phyloP scores from a whole-genome alignment of 2,888 invertebrate species.

The Drosophila neotestacea region DNA sequence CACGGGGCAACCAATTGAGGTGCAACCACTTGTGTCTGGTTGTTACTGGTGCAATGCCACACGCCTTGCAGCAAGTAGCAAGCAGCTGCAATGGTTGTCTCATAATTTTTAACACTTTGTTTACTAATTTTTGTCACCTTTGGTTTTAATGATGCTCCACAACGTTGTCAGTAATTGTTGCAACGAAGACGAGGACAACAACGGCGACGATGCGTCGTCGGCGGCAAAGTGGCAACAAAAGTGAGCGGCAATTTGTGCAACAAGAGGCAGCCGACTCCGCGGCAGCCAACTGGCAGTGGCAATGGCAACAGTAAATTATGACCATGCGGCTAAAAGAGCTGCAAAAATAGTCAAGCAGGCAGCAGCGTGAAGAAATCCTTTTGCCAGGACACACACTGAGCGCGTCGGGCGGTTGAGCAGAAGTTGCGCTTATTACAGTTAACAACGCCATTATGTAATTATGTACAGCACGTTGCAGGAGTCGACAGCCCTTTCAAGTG shows the following conservation, averaged over 20 bases:
- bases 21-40: slow-evolving; percentile 23
- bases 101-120: slow-evolving; percentile 82
- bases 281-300: slow-evolving; percentile 40
- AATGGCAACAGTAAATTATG: slow-evolving; percentile 58
- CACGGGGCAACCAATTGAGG: slow-evolving; percentile 21
- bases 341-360: slow-evolving; percentile 49
- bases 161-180: slow-evolving; percentile 73
- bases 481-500: slow-evolving; percentile 40
- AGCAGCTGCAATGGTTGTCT: slow-evolving; percentile 46
- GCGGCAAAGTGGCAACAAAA: slow-evolving; percentile 72
- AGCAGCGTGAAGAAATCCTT: slow-evolving; percentile 66
- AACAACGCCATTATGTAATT: slow-evolving; percentile 81
- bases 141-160: slow-evolving; percentile 81
- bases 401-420: slow-evolving; percentile 54
- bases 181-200: slow-evolving; percentile 18
- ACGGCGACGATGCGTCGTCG: slow-evolving; percentile 22
- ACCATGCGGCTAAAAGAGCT: slow-evolving; percentile 62
- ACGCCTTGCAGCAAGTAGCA: slow-evolving; percentile 38
- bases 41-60: slow-evolving; percentile 27
- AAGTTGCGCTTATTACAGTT: slow-evolving; percentile 79
- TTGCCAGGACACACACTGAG: slow-evolving; percentile 75
- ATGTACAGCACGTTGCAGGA: slow-evolving; percentile 54
- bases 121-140: slow-evolving; percentile 82
- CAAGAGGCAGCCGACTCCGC: slow-evolving; percentile 49
- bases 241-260: slow-evolving; percentile 79